Conservation (phyloP, 2,113 vertebrate species). For the Prunella fulvescens region DNA sequence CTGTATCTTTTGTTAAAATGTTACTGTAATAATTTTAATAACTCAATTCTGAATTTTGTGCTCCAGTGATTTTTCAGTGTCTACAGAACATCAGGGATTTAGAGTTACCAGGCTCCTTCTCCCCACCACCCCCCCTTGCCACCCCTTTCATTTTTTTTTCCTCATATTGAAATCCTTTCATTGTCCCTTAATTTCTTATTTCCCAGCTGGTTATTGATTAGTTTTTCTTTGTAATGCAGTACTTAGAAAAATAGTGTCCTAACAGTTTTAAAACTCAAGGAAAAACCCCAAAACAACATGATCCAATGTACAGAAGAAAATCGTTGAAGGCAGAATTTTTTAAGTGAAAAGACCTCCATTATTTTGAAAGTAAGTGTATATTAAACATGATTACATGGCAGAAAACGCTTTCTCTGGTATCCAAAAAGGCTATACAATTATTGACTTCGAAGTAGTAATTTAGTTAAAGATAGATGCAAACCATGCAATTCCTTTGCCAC, state of each 20-base stretch:
- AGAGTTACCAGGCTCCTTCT: not conserved
- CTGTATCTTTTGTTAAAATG: not conserved
- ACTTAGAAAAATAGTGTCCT: not conserved
- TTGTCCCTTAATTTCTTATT: not conserved
- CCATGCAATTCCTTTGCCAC: not conserved
- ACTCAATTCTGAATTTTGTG: not conserved
- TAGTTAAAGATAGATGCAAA: slow-evolving; percentile 1
- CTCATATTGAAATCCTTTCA: no score
- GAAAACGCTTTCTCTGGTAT: not conserved
- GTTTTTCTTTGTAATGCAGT: not conserved
- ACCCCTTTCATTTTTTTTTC: no score
- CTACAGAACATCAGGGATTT: not conserved
- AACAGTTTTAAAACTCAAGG: not conserved
- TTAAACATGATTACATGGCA: not conserved
- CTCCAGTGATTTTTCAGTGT: not conserved
- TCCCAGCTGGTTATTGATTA: not conserved
- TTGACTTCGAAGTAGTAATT: not conserved
- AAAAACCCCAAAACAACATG: not conserved
- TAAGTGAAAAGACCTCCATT: not conserved
- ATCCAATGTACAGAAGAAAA: not conserved
- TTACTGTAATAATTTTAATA: not conserved
- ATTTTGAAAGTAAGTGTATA: not conserved
- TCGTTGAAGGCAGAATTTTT: not conserved
- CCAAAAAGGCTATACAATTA: not conserved
- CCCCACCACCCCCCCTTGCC: no score